Conservation (phyloP, 2,113 vertebrate species). For the Chaetops frenatus region DNA sequence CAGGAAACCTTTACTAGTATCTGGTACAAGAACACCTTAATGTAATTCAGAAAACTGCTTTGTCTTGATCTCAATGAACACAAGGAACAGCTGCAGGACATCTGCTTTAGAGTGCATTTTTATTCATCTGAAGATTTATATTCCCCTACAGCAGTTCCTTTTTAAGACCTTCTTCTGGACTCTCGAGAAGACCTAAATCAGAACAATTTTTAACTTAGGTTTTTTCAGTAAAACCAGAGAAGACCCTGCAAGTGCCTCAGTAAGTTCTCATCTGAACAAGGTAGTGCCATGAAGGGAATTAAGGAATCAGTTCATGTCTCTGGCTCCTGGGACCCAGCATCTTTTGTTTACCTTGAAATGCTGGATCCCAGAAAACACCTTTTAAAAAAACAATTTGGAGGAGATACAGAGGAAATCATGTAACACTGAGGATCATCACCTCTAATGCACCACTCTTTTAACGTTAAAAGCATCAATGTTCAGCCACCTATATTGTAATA, state of each 20-base stretch:
- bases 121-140: background rate
- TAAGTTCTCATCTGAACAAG: background rate
- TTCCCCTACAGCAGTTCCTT: background rate
- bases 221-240: background rate
- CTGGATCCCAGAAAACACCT: background rate
- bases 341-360: background rate
- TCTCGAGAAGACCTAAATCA: background rate
- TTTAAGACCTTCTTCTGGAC: background rate
- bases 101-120: background rate
- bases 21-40: background rate
- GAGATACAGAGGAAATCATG: background rate
- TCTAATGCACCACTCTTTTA: background rate
- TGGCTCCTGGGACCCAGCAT: background rate
- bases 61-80: background rate
- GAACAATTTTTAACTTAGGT: background rate
- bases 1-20: background rate
- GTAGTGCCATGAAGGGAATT: background rate
- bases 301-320: background rate
- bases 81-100: background rate
- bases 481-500: background rate
- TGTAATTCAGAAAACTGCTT: background rate
- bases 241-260: background rate
- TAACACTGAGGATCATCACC: too few species aligned
- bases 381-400: background rate
- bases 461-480: background rate